Base-by-base conservation (phyloP, 53 echinoderm and acorn worm genomes). In the Luidia sarsii region DNA sequence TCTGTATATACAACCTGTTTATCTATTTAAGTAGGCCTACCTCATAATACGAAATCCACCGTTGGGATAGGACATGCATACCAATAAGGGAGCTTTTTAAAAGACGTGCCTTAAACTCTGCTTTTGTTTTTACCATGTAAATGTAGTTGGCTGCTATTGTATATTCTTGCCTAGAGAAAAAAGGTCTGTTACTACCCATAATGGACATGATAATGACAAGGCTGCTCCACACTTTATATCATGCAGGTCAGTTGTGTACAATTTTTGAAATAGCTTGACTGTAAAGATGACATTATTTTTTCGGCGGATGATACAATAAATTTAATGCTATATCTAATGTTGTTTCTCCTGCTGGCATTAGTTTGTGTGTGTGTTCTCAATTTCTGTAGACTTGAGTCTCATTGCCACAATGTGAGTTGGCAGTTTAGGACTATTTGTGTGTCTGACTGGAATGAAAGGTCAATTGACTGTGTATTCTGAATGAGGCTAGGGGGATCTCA, bases 151-250 rank as follows among this genome's bases (percentile, higher is more conserved):
- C 77, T 77, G 77, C 77, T 61, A 15, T 43, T 60, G 61, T 77
- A 77, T 43, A 33, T 77, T 77, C 77, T 77, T 77, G 77, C 60
- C 77, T 46, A 61, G 77, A 46, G 28, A 77, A n/a, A n/a, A n/a
- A n/a, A n/a, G 48, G 30, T 71, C 46, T 9, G 25, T 68, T 48
- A 7, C 7, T 32, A n/a, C n/a, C n/a, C n/a, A n/a, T n/a, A n/a
- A n/a, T n/a, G 48, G 3, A 21, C 37, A 33, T 41, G 16, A 59
- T 18, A 35, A 39, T 41, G 11, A 7, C 11, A 43, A 29, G 7
- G 11, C 11, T 41, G 29, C 21, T 36, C 19, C 36, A 0, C 11
- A 63, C n/a, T 33, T 70, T 50, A 33, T 51, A 70, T 52, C 34
- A 71, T 51, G 51, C 51, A 71, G 31, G 72, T 56, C 24, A 39